Conservation (phyloP, 2,888 invertebrate genomes). For the Sphaerophoria taeniata region DNA sequence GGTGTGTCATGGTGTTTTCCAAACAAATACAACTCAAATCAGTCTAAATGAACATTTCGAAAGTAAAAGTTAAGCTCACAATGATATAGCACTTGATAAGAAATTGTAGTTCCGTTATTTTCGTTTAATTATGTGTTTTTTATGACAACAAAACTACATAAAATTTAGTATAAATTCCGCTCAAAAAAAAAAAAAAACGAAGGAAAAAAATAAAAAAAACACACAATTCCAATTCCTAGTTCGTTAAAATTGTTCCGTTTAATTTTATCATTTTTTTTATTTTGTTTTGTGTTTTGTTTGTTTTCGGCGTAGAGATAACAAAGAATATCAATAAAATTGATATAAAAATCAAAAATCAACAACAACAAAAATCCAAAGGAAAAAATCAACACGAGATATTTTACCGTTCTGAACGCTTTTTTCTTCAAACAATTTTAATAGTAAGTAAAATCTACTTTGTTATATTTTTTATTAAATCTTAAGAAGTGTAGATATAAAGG, state of each 20-base stretch:
- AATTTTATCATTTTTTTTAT: conserved; percentile 21
- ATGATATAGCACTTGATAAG: conserved; percentile 54
- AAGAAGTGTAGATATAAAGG: not conserved
- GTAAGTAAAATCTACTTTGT: conserved; percentile 41
- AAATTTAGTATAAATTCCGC: conserved; percentile 39
- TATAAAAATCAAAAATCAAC: conserved; percentile 24
- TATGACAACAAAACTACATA: not conserved
- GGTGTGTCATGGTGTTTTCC: conserved; percentile 44
- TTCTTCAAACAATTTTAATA: conserved; percentile 7
- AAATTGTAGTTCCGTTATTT: conserved; percentile 44
- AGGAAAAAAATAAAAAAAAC: not conserved
- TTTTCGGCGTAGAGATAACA: conserved; percentile 20
- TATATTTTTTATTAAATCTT: not conserved
- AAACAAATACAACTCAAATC: conserved; percentile 37
- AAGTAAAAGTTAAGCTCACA: conserved; percentile 54
- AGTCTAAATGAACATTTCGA: conserved; percentile 61
- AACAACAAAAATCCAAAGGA: conserved; percentile 4
- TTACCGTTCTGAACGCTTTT: not conserved
- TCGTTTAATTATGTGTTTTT: conserved; percentile 43
- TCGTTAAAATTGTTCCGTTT: conserved; percentile 34
- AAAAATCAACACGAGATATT: conserved; percentile 1
- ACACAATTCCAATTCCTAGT: conserved; percentile 13
- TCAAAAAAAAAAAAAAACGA: conserved; percentile 2
- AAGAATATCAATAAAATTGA: conserved; percentile 57
- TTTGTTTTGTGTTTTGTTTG: conserved; percentile 31